Conservation (phyloP, 92 coral and sea anemone species). For the Heteractis magnifica region DNA sequence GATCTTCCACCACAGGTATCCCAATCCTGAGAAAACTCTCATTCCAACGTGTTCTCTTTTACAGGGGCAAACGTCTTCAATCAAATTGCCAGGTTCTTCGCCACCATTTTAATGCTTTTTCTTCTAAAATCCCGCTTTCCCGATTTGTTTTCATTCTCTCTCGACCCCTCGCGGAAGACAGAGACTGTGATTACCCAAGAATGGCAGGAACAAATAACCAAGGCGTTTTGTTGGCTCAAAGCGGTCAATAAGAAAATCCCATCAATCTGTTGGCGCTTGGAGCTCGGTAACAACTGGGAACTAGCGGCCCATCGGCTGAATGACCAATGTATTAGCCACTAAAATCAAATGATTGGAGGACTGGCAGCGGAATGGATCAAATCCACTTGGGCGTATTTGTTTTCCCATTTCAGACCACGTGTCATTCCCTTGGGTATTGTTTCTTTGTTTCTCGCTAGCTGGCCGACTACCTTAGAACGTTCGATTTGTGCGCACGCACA, state of each 20-base stretch:
- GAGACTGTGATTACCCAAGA: slow-evolving; percentile 16
- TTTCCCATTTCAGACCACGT: too few relatives aligned
- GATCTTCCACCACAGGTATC: background rate
- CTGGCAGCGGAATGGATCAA: too few relatives aligned
- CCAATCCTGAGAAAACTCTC: background rate
- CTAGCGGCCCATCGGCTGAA: slow-evolving; percentile 33
- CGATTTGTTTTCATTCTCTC: slow-evolving; percentile 46
- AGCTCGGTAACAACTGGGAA: slow-evolving; percentile 91
- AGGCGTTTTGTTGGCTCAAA: slow-evolving; percentile 82
- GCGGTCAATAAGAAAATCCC: slow-evolving; percentile 77
- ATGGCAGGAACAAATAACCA: slow-evolving; percentile 40
- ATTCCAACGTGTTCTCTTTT: background rate
- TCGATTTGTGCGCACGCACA: too few relatives aligned
- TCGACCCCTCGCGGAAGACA: slow-evolving; percentile 44
- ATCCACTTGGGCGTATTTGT: too few relatives aligned
- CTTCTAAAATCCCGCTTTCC: slow-evolving; percentile 53
- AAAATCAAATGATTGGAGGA: too few relatives aligned
- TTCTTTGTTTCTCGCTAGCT: too few relatives aligned
- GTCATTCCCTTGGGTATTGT: too few relatives aligned
- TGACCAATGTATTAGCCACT: slow-evolving; percentile 1
- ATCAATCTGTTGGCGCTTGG: slow-evolving; percentile 79
- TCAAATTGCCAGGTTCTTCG: slow-evolving; percentile 64
- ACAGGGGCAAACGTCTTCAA: slow-evolving; percentile 69
- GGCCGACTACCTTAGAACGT: too few relatives aligned
- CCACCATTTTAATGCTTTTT: slow-evolving; percentile 73